Conservation (phyloP, 2,113 vertebrate species). For the Chaenogobius annularis region DNA sequence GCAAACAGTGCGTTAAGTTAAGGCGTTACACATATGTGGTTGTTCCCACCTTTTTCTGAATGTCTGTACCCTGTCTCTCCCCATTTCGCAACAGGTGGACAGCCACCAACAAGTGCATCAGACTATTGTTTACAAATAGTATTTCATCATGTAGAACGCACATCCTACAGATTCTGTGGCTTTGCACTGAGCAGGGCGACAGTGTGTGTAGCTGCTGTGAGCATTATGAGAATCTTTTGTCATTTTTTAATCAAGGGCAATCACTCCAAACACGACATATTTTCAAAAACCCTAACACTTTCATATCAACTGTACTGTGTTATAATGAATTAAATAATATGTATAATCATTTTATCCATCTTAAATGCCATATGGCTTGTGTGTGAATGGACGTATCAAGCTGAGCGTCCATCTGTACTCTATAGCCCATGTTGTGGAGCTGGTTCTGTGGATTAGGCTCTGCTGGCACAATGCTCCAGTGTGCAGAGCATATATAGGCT, state of each 20-base stretch:
- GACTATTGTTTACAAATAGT: not conserved
- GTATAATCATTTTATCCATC: not conserved
- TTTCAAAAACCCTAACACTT: not conserved
- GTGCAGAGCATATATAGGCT: slow-evolving; percentile 58
- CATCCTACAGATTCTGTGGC: not conserved
- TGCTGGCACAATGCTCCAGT: slow-evolving; percentile 55
- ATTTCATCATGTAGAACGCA: not conserved
- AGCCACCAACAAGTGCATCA: not conserved
- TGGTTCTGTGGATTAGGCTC: slow-evolving; percentile 46
- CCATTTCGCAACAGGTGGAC: too few relatives aligned
- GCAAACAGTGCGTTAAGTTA: too few relatives aligned
- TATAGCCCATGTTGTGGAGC: not conserved
- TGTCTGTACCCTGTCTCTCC: too few relatives aligned
- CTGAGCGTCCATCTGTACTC: slow-evolving; percentile 2
- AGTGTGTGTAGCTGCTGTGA: too few relatives aligned
- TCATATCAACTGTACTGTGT: not conserved
- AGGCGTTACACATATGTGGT: too few relatives aligned
- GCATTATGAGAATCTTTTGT: not conserved
- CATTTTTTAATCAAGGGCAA: not conserved
- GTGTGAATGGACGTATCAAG: not conserved
- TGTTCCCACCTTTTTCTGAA: too few relatives aligned
- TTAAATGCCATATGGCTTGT: slow-evolving; percentile 1
- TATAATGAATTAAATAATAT: not conserved
- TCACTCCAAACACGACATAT: not conserved
- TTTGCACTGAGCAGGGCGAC: too few relatives aligned